phyloP scores from a whole-genome alignment of 2,113 vertebrate genomes.

The Arvicanthis niloticus region DNA sequence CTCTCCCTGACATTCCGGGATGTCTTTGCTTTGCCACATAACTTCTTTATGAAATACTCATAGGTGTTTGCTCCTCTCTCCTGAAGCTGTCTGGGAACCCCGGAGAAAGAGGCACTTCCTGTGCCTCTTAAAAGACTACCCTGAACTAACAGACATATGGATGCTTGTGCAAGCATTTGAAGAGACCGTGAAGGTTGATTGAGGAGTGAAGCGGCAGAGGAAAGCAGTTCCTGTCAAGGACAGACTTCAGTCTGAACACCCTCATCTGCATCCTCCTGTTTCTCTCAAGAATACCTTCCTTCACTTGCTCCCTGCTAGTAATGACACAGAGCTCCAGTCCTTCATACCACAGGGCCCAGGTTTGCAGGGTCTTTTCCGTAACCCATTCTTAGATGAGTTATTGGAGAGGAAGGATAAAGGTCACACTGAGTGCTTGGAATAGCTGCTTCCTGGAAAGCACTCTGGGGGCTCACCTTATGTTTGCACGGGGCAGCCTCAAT shows the following conservation, averaged over 20 bases:
- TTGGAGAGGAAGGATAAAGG: no score
- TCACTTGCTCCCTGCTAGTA: not conserved
- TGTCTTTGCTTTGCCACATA: not conserved
- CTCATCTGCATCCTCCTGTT: no score
- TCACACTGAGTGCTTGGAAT: accelerated
- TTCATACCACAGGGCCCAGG: not conserved
- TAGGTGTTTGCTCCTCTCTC: not conserved
- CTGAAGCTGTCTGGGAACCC: not conserved
- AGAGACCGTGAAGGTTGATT: not conserved
- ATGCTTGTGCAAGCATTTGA: not conserved
- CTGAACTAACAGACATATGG: not conserved
- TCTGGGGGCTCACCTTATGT: not conserved
- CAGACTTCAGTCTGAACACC: not conserved
- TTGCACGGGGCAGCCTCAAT: not conserved
- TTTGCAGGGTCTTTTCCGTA: not conserved
- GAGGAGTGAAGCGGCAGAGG: not conserved
- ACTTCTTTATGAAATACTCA: constrained; percentile 30
- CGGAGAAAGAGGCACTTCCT: not conserved
- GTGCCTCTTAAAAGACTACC: not conserved
- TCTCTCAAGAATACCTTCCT: not conserved
- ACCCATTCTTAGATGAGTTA: accelerated
- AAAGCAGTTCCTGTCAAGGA: not conserved
- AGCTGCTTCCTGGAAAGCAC: not conserved
- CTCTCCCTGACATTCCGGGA: not conserved
- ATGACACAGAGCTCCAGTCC: not conserved